Conservation (phyloP, 2,113 vertebrate genomes). For the Microtus richardsoni region DNA sequence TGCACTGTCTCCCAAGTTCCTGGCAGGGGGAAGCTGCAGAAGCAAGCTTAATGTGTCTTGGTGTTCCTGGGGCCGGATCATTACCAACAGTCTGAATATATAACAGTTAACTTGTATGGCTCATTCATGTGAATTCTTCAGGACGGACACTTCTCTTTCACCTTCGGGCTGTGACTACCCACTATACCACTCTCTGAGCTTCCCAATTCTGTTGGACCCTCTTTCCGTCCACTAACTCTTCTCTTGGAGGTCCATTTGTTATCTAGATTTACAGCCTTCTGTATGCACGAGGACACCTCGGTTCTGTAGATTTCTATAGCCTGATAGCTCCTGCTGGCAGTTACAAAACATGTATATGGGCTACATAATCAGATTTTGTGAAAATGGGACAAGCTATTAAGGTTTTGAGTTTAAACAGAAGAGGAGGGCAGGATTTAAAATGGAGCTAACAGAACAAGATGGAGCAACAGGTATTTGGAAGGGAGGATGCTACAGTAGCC, state of each 20-base stretch:
- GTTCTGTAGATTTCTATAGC: slow-evolving; percentile 31
- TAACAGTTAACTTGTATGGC: background rate
- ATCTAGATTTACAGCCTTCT: background rate
- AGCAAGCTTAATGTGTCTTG: background rate
- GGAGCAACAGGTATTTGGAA: slow-evolving; percentile 27
- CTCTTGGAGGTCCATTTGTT: slow-evolving; percentile 19
- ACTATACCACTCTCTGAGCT: background rate
- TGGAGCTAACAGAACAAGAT: background rate
- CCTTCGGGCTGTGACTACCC: background rate
- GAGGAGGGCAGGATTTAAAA: slow-evolving; percentile 26
- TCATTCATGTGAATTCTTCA: background rate
- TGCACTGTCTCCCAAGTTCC: background rate
- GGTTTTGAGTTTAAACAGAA: slow-evolving; percentile 51
- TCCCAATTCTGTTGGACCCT: background rate
- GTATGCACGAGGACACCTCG: background rate
- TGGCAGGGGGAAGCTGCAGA: background rate
- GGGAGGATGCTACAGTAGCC: background rate
- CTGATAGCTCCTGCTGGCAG: background rate
- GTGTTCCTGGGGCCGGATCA: background rate
- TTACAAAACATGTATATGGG: background rate
- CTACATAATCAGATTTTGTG: slow-evolving; percentile 51
- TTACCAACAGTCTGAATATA: background rate
- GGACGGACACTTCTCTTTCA: background rate
- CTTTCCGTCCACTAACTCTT: slow-evolving; percentile 14
- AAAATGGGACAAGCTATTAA: slow-evolving; percentile 27